Evolutionary conservation across 2,888 invertebrate genomes (phyloP), one percentile per base, ranked within the genome.

Genomic region (Cactoblastis cactorum): DNA sequence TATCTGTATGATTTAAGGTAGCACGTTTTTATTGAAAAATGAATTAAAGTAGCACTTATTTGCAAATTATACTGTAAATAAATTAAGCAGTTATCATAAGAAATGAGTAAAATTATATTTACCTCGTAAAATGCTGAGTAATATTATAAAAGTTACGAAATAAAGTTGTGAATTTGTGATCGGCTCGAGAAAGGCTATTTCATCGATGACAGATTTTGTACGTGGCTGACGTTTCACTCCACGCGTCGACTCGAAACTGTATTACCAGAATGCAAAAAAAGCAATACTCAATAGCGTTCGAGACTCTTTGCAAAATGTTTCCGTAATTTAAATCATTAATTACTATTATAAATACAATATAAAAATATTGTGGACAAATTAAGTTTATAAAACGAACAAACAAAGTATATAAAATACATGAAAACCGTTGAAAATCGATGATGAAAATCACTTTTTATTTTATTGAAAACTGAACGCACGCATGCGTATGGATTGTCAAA

Each of bases 181-280:
- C 32, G n/a, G n/a, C 37, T 24, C 15, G 41, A 46, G 51, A 54
- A 54, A 53, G 38, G 56, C 15, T 28, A 22, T 56, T 53, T 37
- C 63, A 66, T 61, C 57, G 61, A 62, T 83, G 82, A 82, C 80
- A 81, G 72, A 53, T 66, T 58, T 54, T 69, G 72, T 77, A 89
- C 88, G 89, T 89, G 89, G 90, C 89, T 89, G 89, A 90, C 88
- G 79, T 87, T 86, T 85, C 84, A 83, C 77, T 87, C 87, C 88
- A 89, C 89, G 90, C 89, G 83, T 79, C 72, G 80, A 77, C 67
- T 22, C 3, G 3, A 70, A 73, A n/a, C n/a, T n/a, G 65, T 43
- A 55, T 77, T 80, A 77, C 80, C 74, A 76, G 54, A 15, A n/a
- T n/a, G n/a, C n/a, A n/a, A n/a, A n/a, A n/a, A n/a, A n/a, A n/a